Base-by-base conservation (phyloP, 1,140 invertebrate genomes). In the Augochlora pura region DNA sequence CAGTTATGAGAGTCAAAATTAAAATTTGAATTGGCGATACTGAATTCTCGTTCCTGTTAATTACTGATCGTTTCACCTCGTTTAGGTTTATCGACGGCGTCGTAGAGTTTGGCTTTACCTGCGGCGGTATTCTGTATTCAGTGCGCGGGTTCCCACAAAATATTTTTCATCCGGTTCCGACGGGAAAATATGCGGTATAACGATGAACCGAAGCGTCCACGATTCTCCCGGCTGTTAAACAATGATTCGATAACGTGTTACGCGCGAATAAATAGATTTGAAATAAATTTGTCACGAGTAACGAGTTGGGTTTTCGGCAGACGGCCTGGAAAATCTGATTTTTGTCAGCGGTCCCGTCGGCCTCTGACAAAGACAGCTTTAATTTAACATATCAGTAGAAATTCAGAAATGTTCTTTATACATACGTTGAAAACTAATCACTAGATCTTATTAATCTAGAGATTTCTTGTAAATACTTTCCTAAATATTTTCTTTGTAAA, bases 231-330 rank as follows among this genome's bases (percentile, higher is more conserved):
- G 54, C n/a, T 57, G 54, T 57, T 57, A 57, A 57, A 57, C 54
- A 57, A 57, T 57, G 54, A 57, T 57, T 57, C 54, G 54, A 57
- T 57, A 57, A n/a, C 54, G 54, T 2, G 21, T 57, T 57, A 57
- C 54, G 54, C 54, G 54, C 54, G 54, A 57, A 57, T 57, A 57
- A 57, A 57, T 57, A 57, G 54, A 57, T 57, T n/a, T 23, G 54
- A 57, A 57, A 57, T 57, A 57, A 57, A 57, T 57, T 57, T n/a
- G 54, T n/a, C 54, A n/a, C 54, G 54, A 57, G 54, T 57, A 57
- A 57, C 54, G 21, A 57, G 54, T 57, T 21, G 21, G 54, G 54
- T 8, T 57, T 57, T n/a, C 21, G 54, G 54, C 9, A 57, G 54
- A 57, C 54, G 54, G 54, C 54, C 18, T n/a, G 54, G 54, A 57